Conservation (phyloP, 2,797 vertebrate species). For the Capromys pilorides region DNA sequence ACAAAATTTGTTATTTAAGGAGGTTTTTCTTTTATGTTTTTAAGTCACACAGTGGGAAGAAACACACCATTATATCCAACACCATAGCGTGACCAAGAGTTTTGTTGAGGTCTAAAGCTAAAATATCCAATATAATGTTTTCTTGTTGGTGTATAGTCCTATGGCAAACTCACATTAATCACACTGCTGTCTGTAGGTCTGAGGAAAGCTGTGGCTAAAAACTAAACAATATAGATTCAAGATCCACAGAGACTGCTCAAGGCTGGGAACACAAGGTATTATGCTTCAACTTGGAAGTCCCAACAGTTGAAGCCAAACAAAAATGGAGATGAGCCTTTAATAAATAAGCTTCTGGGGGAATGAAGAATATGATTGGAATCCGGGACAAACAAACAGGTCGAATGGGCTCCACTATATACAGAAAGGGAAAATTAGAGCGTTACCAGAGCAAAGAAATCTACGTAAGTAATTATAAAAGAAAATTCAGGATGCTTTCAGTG, state of each 20-base stretch:
- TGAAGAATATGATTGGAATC: neutral
- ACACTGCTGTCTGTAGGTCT: neutral
- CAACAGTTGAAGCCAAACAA: neutral
- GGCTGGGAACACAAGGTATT: neutral
- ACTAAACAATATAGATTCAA: neutral
- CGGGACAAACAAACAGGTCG: neutral
- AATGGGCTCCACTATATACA: neutral
- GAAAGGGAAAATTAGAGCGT: neutral
- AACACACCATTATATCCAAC: neutral
- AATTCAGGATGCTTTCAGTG: neutral
- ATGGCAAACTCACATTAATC: neutral
- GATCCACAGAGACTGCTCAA: neutral
- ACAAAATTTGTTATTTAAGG: neutral
- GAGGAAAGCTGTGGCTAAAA: neutral
- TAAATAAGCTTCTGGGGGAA: neutral
- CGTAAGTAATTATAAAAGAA: neutral
- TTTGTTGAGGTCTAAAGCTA: slow-evolving; percentile 41
- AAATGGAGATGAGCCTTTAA: neutral
- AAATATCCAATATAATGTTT: neutral
- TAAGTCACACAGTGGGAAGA: neutral
- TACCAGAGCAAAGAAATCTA: neutral
- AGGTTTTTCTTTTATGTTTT: slow-evolving; percentile 11
- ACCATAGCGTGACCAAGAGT: neutral
- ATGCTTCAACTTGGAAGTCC: neutral
- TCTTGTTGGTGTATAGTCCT: neutral